Evolutionary conservation across 2,113 vertebrate genomes (phyloP).

Genomic region (Phycodurus eques): DNA sequence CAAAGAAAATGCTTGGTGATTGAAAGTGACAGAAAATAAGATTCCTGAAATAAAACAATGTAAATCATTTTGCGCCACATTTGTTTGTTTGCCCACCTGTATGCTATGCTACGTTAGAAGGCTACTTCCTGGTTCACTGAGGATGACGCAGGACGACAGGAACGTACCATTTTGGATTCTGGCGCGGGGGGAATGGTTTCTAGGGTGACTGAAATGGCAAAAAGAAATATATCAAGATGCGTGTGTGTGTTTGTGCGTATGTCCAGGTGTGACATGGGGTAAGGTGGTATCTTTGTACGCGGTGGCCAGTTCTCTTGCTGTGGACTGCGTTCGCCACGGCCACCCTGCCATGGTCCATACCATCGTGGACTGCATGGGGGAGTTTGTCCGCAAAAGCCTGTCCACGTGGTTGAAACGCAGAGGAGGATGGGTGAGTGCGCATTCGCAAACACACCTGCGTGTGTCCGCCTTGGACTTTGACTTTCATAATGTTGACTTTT

Average conservation of each 20-base stretch:
- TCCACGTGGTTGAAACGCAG: slow-evolving; percentile 84
- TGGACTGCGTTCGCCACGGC: slow-evolving; percentile 90
- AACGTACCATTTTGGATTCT: background rate
- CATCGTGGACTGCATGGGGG: slow-evolving; percentile 94
- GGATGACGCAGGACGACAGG: background rate
- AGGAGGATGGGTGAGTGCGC: slow-evolving; percentile 90
- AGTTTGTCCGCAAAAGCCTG: slow-evolving; percentile 92
- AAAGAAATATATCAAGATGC: background rate
- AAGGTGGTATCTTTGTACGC: slow-evolving; percentile 93
- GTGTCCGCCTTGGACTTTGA: no score
- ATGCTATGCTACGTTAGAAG: no score
- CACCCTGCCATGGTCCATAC: slow-evolving; percentile 89
- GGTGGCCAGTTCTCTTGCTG: slow-evolving; percentile 86
- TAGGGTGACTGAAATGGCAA: background rate
- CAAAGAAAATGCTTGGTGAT: no score
- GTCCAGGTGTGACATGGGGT: slow-evolving; percentile 90
- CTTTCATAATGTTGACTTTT: background rate
- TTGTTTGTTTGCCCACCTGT: no score
- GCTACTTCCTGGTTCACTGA: background rate
- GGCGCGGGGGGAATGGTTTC: background rate
- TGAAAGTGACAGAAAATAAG: no score
- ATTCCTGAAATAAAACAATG: no score
- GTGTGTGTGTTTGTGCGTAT: background rate
- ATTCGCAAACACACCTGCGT: background rate
- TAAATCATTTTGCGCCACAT: no score